Percentiles rank a stretch among this genome's conserved stretches.
These are phyloP conservation scores for Gallinago jamesoni DNA, from an alignment of 2,113 vertebrate genomes.

Conservation along the genomic window DNA sequence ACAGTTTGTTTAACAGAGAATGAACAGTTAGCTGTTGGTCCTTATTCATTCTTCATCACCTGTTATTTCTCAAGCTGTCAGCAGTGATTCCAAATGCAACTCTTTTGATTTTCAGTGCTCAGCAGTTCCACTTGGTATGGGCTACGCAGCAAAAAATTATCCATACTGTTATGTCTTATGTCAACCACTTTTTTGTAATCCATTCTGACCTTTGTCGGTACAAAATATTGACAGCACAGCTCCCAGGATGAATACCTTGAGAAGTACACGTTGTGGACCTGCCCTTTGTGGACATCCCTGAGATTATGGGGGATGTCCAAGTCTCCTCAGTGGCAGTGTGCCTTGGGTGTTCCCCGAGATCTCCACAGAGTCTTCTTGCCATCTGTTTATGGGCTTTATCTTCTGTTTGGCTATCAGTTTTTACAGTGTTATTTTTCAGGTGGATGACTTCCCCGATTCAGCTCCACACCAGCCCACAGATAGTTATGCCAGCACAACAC, in stretches of 20 bases:
- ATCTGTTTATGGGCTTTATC: neutral
- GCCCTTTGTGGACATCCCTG: neutral
- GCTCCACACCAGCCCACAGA: neutral
- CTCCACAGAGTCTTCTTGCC: neutral
- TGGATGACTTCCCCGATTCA: neutral
- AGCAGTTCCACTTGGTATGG: neutral
- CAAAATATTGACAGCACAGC: neutral
- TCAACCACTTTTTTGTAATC: neutral
- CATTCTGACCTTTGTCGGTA: neutral
- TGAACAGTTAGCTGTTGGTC: neutral
- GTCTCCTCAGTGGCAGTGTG: neutral
- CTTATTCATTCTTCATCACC: neutral
- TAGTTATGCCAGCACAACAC: neutral
- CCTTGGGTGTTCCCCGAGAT: neutral
- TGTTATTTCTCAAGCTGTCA: constrained; percentile 15
- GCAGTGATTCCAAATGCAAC: neutral
- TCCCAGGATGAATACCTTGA: neutral
- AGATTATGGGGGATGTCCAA: neutral
- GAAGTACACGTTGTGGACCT: neutral
- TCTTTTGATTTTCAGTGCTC: neutral
- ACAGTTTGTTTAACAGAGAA: neutral
- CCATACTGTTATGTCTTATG: neutral
- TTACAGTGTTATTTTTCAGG: neutral
- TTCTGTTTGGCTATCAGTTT: neutral
- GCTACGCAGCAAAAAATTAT: neutral